Conservation (phyloP, 2,888 invertebrate genomes). For the Tubulanus polymorphus region DNA sequence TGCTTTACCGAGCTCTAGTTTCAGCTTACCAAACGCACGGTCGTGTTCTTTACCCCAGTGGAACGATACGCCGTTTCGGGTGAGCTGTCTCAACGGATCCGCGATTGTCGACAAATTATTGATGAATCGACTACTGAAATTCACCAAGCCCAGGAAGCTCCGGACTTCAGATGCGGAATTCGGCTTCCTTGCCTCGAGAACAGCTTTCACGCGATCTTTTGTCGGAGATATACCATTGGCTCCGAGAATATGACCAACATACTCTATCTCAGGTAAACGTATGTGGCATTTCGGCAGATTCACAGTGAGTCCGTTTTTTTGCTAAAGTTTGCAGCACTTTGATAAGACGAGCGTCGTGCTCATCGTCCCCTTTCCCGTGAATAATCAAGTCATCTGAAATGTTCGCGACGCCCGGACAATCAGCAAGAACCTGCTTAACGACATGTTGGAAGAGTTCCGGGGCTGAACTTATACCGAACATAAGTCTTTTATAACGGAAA, state of each 20-base stretch:
- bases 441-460: slow-evolving; percentile 6
- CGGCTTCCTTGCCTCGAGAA: neutral
- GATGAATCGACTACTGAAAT: slow-evolving; percentile 6
- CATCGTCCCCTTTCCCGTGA: slow-evolving; percentile 16
- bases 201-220: neutral
- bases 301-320: slow-evolving; percentile 19
- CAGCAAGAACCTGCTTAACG: slow-evolving; percentile 10
- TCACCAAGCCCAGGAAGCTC: slow-evolving; percentile 8
- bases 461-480: slow-evolving; percentile 14
- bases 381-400: slow-evolving; percentile 22
- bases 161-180: neutral
- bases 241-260: slow-evolving; percentile 10
- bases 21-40: slow-evolving; percentile 8
- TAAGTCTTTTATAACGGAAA: slow-evolving; percentile 12
- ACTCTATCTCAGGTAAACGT: slow-evolving; percentile 13
- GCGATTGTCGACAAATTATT: slow-evolving; percentile 2
- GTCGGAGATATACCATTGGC: neutral
- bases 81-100: slow-evolving; percentile 7
- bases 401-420: slow-evolving; percentile 17
- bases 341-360: slow-evolving; percentile 18
- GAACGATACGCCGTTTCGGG: slow-evolving; percentile 2
- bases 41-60: slow-evolving; percentile 7
- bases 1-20: slow-evolving; percentile 1
- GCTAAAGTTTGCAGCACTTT: slow-evolving; percentile 15
- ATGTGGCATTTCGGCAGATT: slow-evolving; percentile 24